phyloP scores from a whole-genome alignment of 2,797 vertebrate genomes.

The Crocidura indochinensis region DNA sequence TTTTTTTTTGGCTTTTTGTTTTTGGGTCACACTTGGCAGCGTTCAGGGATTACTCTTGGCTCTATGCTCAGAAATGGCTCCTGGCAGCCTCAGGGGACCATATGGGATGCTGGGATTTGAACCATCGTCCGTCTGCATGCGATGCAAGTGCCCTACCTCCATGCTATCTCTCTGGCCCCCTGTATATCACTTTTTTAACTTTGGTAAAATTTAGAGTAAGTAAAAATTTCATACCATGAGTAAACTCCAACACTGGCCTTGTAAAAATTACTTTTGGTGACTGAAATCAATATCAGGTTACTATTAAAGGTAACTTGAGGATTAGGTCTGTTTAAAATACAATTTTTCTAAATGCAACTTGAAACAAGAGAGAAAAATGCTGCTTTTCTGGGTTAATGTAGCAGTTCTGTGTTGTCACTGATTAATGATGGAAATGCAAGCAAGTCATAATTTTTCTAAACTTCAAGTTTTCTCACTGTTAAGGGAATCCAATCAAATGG shows the following conservation, averaged over 20 bases:
- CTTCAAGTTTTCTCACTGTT: slow-evolving; percentile 40
- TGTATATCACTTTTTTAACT: slow-evolving; percentile 34
- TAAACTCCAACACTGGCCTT: slow-evolving; percentile 7
- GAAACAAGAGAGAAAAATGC: not conserved
- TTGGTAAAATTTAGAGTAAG: slow-evolving; percentile 50
- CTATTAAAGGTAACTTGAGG: not conserved
- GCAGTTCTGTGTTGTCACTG: slow-evolving; percentile 17
- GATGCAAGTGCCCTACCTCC: no score
- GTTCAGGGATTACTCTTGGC: no score
- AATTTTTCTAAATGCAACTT: slow-evolving; percentile 31
- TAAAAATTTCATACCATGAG: slow-evolving; percentile 49
- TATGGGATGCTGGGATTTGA: no score
- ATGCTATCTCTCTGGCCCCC: no score
- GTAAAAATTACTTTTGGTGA: slow-evolving; percentile 26
- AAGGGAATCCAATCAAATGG: slow-evolving; percentile 27
- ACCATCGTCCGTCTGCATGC: no score
- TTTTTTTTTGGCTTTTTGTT: no score
- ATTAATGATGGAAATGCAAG: slow-evolving; percentile 8
- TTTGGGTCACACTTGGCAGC: no score
- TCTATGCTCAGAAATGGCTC: no score
- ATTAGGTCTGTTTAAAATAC: not conserved
- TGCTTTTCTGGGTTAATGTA: slow-evolving; percentile 4
- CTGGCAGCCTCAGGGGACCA: no score
- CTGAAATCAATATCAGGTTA: slow-evolving; percentile 20
- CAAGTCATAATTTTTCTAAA: slow-evolving; percentile 25